phyloP scores from a whole-genome alignment of 2,113 vertebrate genomes.

The Notothenia coriiceps region DNA sequence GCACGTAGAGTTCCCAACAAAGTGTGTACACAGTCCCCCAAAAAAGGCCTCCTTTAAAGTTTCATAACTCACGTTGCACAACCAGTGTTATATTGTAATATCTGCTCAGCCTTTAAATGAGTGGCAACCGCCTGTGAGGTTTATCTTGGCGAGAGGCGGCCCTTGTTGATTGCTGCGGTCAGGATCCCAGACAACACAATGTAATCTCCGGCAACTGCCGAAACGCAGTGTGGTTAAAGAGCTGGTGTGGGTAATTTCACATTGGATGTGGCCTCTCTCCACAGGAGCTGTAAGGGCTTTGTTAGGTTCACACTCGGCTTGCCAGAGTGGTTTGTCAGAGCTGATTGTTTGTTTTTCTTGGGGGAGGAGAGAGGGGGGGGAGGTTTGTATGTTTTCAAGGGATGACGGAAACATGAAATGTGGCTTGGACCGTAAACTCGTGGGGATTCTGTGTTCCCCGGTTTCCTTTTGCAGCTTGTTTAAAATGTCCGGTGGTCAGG shows the following conservation, averaged over 20 bases:
- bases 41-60: slow-evolving; percentile 54
- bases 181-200: slow-evolving; percentile 63
- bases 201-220: slow-evolving; percentile 44
- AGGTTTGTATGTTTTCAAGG: slow-evolving; percentile 32
- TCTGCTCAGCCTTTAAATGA: slow-evolving; percentile 54
- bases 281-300: slow-evolving; percentile 60
- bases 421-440: slow-evolving; percentile 38
- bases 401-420: slow-evolving; percentile 42
- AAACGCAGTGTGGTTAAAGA: slow-evolving; percentile 41
- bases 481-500: slow-evolving; percentile 55
- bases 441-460: slow-evolving; percentile 47
- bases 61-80: slow-evolving; percentile 64
- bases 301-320: slow-evolving; percentile 56
- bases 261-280: slow-evolving; percentile 57
- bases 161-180: slow-evolving; percentile 69
- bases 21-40: background rate
- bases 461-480: slow-evolving; percentile 44
- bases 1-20: slow-evolving; percentile 31
- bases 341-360: slow-evolving; percentile 68
- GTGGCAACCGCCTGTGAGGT: slow-evolving; percentile 61
- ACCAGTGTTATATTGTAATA: slow-evolving; percentile 53
- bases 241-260: slow-evolving; percentile 53
- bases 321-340: slow-evolving; percentile 52
- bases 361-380: background rate
- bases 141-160: slow-evolving; percentile 61